These are phyloP conservation scores for Chunga burmeisteri DNA, from an alignment of 2,113 vertebrate species.

Conservation along the genomic window DNA sequence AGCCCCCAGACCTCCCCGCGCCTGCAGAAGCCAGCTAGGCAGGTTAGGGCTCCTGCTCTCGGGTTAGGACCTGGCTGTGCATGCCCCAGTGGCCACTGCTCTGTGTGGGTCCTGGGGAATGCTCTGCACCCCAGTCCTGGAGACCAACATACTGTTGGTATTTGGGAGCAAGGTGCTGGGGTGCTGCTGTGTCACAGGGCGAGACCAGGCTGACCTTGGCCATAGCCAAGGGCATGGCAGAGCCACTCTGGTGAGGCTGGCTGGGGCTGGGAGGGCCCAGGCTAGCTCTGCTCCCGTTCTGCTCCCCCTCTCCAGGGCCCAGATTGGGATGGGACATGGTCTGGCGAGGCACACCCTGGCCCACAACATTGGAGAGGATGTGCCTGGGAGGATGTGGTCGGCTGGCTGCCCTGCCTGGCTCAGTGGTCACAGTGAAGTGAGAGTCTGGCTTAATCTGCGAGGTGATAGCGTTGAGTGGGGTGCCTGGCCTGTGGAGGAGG, in stretches of 20 bases:
- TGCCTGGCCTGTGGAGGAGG: not conserved
- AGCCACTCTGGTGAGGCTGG: not conserved
- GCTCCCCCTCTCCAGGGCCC: not conserved
- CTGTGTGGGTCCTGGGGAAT: no score
- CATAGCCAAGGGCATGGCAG: not conserved
- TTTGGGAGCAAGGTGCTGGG: not conserved
- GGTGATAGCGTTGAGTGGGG: not conserved
- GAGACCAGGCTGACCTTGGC: not conserved
- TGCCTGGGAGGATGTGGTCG: not conserved
- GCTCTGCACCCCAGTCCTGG: not conserved
- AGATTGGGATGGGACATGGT: not conserved
- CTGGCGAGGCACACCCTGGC: not conserved
- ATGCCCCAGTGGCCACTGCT: not conserved
- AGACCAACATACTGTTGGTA: not conserved
- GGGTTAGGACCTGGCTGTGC: rapidly evolving
- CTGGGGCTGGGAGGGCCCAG: not conserved
- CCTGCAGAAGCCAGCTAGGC: not conserved
- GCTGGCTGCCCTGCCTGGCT: not conserved
- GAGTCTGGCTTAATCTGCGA: not conserved
- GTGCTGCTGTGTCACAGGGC: not conserved
- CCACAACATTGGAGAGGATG: not conserved
- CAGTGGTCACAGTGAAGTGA: not conserved
- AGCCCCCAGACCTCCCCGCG: not conserved
- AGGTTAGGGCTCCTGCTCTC: not conserved
- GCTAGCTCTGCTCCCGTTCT: not conserved